Evolutionary conservation across 1,140 invertebrate genomes (phyloP).

Genomic region (Dreissena polymorpha): DNA sequence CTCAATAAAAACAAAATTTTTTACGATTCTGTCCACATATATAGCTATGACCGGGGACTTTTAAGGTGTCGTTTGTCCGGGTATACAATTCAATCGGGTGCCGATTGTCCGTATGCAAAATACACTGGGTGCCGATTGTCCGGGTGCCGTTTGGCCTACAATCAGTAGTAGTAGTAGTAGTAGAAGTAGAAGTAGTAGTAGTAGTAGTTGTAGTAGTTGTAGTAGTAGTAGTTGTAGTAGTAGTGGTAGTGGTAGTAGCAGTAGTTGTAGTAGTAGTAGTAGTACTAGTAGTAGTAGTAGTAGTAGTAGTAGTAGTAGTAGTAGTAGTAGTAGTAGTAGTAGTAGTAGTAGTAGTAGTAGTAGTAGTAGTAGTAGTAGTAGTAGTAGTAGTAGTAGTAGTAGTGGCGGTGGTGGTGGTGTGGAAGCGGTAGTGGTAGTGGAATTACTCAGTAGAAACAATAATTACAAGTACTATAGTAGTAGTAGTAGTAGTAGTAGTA

Average conservation of each 20-base stretch:
- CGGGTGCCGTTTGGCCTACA: no score
- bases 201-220: slow-evolving; percentile 4
- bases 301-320: not conserved
- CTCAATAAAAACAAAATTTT: no score
- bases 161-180: no score
- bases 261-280: not conserved
- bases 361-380: slow-evolving; percentile 1
- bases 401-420: no score
- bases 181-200: not conserved
- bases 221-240: slow-evolving; percentile 1
- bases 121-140: no score
- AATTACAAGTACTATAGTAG: not conserved
- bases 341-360: slow-evolving; percentile 1
- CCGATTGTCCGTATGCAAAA: no score
- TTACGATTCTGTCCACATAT: no score
- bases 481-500: slow-evolving; percentile 5
- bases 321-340: slow-evolving; percentile 5
- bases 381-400: not conserved
- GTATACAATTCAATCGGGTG: no score
- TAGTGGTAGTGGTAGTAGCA: not conserved
- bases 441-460: no score
- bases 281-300: not conserved
- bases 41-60: no score
- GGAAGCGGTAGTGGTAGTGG: no score
- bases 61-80: no score